Percentiles rank a stretch among this genome's conserved stretches.
These are phyloP conservation scores for Syngnathus floridae DNA, from an alignment of 2,113 vertebrate genomes.

Conservation along the genomic window DNA sequence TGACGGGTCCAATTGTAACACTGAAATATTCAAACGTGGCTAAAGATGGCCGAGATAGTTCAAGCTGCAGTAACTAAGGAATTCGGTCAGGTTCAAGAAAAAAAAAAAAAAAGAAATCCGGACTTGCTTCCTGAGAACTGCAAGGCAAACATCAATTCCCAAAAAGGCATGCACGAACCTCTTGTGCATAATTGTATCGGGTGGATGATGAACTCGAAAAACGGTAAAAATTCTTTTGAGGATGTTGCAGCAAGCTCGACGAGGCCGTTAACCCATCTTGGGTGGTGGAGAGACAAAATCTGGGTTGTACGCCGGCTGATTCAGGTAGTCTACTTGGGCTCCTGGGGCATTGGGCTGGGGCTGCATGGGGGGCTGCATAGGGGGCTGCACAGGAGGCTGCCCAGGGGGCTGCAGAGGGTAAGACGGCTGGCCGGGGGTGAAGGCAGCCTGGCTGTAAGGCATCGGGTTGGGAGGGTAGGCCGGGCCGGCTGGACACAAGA, in stretches of 20 bases:
- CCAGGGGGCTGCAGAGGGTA: conserved; percentile 60
- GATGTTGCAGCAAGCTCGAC: conserved; percentile 16
- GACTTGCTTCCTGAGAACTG: conserved; percentile 1
- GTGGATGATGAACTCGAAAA: not conserved
- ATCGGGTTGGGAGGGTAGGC: conserved; percentile 39
- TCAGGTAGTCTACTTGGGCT: conserved; percentile 18
- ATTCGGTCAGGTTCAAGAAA: not conserved
- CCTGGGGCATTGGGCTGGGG: conserved; percentile 14
- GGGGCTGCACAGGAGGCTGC: conserved; percentile 34
- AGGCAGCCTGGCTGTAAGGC: conserved; percentile 69
- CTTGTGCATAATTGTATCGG: not conserved
- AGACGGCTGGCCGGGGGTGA: conserved; percentile 35
- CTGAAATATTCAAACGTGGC: not conserved
- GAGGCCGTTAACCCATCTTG: conserved; percentile 62
- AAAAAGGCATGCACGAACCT: not conserved
- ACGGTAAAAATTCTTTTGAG: not conserved
- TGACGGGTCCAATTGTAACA: not conserved
- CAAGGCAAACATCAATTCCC: not conserved
- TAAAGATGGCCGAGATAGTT: not conserved
- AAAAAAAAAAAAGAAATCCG: not conserved
- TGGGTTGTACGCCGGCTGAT: conserved; percentile 81
- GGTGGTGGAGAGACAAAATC: conserved; percentile 75
- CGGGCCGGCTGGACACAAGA: conserved; percentile 40
- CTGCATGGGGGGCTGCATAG: conserved; percentile 1
- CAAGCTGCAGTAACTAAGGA: not conserved